Evolutionary conservation across 2,888 invertebrate genomes (phyloP), one percentile per base, ranked within the genome.

Genomic region (Papilio demoleus): DNA sequence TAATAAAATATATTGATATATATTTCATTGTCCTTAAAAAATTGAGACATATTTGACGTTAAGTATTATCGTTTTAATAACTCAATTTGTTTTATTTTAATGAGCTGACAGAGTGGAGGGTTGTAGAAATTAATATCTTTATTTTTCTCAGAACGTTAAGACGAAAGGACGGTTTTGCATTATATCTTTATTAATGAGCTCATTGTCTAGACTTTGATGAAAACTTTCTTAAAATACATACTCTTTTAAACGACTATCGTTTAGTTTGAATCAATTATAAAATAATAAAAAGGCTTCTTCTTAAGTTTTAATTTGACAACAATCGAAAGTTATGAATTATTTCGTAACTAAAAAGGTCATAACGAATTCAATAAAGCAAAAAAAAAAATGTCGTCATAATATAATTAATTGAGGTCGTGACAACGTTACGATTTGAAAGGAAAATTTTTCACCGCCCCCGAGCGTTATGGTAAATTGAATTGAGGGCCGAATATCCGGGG

Each of bases 381-480:
- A 66, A 75, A 81, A 84, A 83, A 81, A 83, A 84, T 82, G 81
- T 78, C 74, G 71, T 73, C 75, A 79, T 86, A 87, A 88, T 90
- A 85, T 85, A 88, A 86, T 88, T 86, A 85, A 88, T 84, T 81
- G 80, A 84, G 82, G 81, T 82, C 85, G 86, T 86, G 88, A 87
- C 85, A 81, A 77, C 80, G 81, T 84, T 87, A 85, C 86, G 87
- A 90, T 88, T 88, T 85, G 78, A 82, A 84, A 88, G 84, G 84
- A 86, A 88, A 86, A 87, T 86, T 88, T 90, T 90, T 88, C 86
- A 84, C 85, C 81, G 76, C 81, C 86, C 85, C 74, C 79, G 73
- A 86, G 85, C 85, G 85, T 77, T 81, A 77, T 75, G 75, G 76
- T 73, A 88, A 90, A 91, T 90, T 90, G 85, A 89, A 89, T 89